Evolutionary conservation across 2,797 vertebrate species (phyloP).

Genomic region (Alcedo quadribrachys): DNA sequence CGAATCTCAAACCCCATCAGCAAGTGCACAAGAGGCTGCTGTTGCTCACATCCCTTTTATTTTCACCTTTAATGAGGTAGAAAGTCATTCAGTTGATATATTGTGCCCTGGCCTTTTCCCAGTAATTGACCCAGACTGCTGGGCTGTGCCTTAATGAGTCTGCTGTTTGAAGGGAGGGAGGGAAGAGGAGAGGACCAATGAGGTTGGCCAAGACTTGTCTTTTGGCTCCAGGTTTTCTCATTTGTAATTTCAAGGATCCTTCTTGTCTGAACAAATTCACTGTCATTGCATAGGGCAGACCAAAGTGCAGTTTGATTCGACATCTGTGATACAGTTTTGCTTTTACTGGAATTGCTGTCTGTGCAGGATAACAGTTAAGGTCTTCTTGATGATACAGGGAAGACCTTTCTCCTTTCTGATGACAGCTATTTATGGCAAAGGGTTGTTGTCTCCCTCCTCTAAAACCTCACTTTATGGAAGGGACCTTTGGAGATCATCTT

Average conservation of each 20-base stretch:
- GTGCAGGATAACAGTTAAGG: not conserved
- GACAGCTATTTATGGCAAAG: not conserved
- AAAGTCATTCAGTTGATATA: conserved; percentile 50
- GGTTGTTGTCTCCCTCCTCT: not conserved
- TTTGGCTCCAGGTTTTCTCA: not conserved
- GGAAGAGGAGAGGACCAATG: not conserved
- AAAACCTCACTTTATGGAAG: not conserved
- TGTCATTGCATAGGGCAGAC: not conserved
- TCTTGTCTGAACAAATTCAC: not conserved
- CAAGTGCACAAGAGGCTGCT: conserved; percentile 11
- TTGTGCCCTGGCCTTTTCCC: conserved; percentile 34
- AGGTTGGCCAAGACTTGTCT: not conserved
- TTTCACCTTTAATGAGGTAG: conserved; percentile 72
- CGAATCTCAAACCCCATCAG: conserved; percentile 66
- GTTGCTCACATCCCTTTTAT: conserved; percentile 58
- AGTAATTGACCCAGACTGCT: conserved; percentile 56
- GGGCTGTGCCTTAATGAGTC: conserved; percentile 27
- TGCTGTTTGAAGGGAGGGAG: not conserved
- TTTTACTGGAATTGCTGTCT: not conserved
- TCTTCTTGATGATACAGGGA: not conserved
- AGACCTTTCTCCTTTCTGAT: not conserved
- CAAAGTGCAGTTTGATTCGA: not conserved
- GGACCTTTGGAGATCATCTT: not conserved
- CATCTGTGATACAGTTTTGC: not conserved
- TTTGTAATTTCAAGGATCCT: conserved; percentile 11